Evolutionary conservation across 1,140 invertebrate genomes (phyloP).

Genomic region (Ectropis grisescens): DNA sequence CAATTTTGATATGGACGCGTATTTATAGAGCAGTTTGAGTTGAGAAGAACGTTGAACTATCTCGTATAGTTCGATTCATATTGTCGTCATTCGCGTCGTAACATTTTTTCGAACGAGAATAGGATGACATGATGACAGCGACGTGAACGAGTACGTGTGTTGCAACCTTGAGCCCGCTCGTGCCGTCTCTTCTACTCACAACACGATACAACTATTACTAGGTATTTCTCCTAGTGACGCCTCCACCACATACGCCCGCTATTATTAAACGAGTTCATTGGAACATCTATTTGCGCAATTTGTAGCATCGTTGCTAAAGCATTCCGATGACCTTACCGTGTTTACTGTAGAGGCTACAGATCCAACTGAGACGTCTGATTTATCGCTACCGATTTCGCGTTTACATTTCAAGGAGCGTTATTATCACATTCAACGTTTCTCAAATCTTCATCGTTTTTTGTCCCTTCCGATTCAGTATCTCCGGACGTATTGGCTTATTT

Average conservation of each 20-base stretch:
- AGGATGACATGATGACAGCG: conserved; percentile 1
- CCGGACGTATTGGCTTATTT: neutral
- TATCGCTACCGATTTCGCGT: neutral
- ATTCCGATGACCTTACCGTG: conserved; percentile 56
- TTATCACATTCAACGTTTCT: neutral
- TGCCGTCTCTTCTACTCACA: conserved; percentile 16
- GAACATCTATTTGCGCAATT: conserved; percentile 70
- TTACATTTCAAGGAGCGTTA: neutral
- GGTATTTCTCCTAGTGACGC: conserved; percentile 33
- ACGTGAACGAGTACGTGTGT: conserved; percentile 27
- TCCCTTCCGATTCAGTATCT: neutral
- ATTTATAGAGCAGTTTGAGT: no score
- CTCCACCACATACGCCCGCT: conserved; percentile 55
- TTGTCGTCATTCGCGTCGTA: neutral
- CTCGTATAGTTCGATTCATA: neutral
- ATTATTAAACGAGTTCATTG: conserved; percentile 70
- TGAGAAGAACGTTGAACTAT: neutral
- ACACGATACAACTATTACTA: conserved; percentile 19
- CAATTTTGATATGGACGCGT: no score
- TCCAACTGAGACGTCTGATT: no score
- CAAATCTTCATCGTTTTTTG: neutral
- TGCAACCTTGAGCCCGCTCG: conserved; percentile 44
- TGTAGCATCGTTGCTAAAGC: conserved; percentile 52
- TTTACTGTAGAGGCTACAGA: conserved; percentile 17
- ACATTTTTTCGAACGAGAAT: neutral